phyloP scores from a whole-genome alignment of 1,140 invertebrate species.

The Hetaerina americana region DNA sequence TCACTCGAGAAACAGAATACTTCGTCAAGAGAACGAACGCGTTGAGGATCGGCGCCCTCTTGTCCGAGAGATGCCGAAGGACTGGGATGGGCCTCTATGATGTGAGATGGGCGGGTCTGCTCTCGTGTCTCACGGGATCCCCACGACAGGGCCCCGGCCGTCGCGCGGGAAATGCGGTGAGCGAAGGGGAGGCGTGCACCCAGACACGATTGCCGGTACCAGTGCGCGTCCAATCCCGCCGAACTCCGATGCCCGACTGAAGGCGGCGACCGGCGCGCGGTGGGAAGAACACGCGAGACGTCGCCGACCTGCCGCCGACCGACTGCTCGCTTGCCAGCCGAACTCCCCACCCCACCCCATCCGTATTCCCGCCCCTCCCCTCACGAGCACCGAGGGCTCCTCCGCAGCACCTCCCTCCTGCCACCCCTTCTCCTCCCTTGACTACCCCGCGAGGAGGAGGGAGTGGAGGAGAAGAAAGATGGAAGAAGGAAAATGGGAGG shows the following conservation, averaged over 20 bases:
- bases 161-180: neutral
- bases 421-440: neutral
- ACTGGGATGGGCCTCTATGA: too few species aligned
- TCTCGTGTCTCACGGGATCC: too few species aligned
- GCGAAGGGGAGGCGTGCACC: neutral
- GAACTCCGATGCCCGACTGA: neutral
- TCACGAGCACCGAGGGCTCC: too few species aligned
- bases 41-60: too few species aligned
- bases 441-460: neutral
- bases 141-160: too few species aligned
- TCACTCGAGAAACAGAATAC: too few species aligned
- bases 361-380: neutral
- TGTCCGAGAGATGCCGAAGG: too few species aligned
- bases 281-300: neutral
- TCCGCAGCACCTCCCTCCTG: neutral
- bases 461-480: neutral
- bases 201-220: neutral
- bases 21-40: too few species aligned
- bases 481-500: neutral
- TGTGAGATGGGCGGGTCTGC: too few species aligned
- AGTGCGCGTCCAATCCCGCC: neutral
- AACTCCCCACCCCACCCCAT: neutral
- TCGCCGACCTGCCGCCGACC: neutral
- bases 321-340: neutral
- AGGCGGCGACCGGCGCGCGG: neutral